A percentile compares a stretch with the other conserved stretches of the same genome.
These are phyloP conservation scores for Ceratosolen fusciceps DNA, from an alignment of 1,140 invertebrate genomes.

Conservation along the genomic window DNA sequence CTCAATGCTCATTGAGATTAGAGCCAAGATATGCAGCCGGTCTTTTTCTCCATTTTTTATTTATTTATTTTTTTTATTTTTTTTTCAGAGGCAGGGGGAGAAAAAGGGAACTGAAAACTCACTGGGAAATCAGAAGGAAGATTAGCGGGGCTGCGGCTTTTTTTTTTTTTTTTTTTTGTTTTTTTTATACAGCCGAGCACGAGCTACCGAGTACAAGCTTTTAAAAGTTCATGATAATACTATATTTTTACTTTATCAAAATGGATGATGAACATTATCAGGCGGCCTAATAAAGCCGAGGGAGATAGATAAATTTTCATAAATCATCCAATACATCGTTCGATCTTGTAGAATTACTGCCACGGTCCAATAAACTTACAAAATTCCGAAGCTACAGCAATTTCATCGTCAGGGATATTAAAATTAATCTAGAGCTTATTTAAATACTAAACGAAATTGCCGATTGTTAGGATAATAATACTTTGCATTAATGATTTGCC, in stretches of 20 bases:
- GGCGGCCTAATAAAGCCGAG: not conserved
- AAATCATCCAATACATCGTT: not conserved
- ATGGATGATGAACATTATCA: not conserved
- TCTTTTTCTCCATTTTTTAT: too few relatives aligned
- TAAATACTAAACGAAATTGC: too few relatives aligned
- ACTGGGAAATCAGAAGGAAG: not conserved
- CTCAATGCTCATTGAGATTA: conserved; percentile 30
- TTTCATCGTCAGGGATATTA: too few relatives aligned
- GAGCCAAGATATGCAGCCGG: not conserved
- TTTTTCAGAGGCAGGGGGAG: not conserved
- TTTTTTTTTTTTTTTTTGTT: conserved; percentile 11
- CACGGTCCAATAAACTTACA: too few relatives aligned
- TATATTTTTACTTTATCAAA: not conserved
- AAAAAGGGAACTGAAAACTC: not conserved
- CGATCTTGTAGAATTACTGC: not conserved
- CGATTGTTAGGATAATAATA: too few relatives aligned
- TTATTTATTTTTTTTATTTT: not conserved
- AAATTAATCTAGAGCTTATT: too few relatives aligned
- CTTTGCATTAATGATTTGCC: too few relatives aligned
- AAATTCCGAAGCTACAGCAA: too few relatives aligned
- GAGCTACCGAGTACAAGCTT: not conserved
- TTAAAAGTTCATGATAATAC: not conserved
- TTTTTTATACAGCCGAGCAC: not conserved
- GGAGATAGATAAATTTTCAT: not conserved
- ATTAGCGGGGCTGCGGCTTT: conserved; percentile 19